A percentile compares a stretch with the other conserved stretches of the same genome.
phyloP scores from a whole-genome alignment of 2,888 invertebrate species.

The Acleris holmiana region DNA sequence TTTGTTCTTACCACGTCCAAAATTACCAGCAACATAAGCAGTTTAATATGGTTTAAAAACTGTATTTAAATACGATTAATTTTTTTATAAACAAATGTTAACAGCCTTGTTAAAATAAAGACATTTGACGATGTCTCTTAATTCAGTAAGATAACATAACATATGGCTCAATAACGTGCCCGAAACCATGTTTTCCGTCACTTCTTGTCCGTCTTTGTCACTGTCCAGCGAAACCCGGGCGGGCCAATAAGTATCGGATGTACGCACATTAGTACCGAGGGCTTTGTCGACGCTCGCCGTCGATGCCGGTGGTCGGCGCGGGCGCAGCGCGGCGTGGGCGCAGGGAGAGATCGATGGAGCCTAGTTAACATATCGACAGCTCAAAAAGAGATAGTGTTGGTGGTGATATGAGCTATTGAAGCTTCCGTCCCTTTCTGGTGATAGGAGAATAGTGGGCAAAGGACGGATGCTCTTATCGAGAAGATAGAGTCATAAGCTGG shows the following conservation, averaged over 20 bases:
- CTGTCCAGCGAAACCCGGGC: constrained; percentile 11
- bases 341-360: constrained; percentile 6
- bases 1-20: no score
- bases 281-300: background rate
- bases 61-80: no score
- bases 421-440: background rate
- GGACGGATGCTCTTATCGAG: background rate
- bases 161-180: no score
- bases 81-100: no score
- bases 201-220: constrained; percentile 13
- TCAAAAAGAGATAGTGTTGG: constrained; percentile 3
- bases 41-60: no score
- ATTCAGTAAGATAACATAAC: no score
- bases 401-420: background rate
- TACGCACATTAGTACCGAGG: constrained; percentile 27
- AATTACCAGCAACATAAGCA: no score
- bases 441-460: background rate
- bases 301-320: constrained; percentile 19
- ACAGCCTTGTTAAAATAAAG: no score
- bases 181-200: background rate
- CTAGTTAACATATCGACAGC: constrained; percentile 9
- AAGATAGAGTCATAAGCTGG: background rate
- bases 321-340: constrained; percentile 5
- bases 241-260: constrained; percentile 32
- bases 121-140: no score